Percentiles rank a stretch among this genome's conserved stretches.
These are phyloP conservation scores for Machaerirhynchus nigripectus DNA, from an alignment of 2,113 vertebrate genomes.

Conservation along the genomic window DNA sequence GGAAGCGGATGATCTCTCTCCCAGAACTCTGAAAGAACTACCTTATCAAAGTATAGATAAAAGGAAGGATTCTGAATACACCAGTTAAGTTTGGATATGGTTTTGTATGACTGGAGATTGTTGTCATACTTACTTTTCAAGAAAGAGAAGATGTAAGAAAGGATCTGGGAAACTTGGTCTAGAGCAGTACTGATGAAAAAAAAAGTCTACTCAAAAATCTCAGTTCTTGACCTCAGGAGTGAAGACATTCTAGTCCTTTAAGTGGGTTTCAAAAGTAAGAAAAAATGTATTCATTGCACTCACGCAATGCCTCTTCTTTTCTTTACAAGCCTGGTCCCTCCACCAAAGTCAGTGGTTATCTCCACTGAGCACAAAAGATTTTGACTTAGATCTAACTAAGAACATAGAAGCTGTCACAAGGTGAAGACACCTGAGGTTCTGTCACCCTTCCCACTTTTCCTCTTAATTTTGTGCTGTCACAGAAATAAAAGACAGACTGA, in stretches of 20 bases:
- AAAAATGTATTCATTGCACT: neutral
- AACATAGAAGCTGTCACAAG: neutral
- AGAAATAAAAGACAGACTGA: neutral
- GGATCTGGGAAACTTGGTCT: neutral
- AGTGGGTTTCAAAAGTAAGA: neutral
- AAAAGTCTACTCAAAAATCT: neutral
- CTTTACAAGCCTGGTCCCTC: neutral
- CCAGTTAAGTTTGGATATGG: neutral
- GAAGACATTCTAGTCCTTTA: neutral
- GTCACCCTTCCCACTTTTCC: neutral
- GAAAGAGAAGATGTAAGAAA: neutral
- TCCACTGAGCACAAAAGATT: neutral
- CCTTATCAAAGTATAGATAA: neutral
- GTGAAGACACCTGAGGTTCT: neutral
- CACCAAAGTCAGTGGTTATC: neutral
- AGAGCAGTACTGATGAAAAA: neutral
- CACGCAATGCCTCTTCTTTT: neutral
- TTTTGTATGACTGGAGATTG: neutral
- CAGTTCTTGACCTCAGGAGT: neutral
- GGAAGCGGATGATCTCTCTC: neutral
- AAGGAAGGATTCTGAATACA: neutral
- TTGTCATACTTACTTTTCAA: neutral
- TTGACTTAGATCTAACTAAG: neutral
- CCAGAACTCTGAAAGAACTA: neutral
- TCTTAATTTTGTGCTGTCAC: neutral